Base-by-base conservation (phyloP, 2,797 vertebrate genomes). In the Arrhamphus sclerolepis region DNA sequence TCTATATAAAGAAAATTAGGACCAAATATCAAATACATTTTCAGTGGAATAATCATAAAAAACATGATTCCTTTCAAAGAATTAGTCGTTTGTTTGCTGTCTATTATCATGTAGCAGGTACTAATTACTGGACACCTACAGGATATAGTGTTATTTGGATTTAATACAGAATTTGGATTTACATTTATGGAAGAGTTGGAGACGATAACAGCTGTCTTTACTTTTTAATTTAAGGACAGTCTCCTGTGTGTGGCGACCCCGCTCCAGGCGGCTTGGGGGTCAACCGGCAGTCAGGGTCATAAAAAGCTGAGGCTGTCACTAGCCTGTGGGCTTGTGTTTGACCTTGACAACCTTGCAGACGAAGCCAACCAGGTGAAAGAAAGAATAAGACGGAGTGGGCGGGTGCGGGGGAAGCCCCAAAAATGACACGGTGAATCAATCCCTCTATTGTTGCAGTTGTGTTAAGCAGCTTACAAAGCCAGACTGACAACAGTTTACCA, bases 401-500 rank as follows among this genome's bases (percentile, higher is more conserved):
- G 46, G 1, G 31, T 28, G n/a, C 2, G 24, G 66, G 18, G 56
- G 31, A 22, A 38, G 13, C 34, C 14, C 0, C 39, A 52, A 66
- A 63, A 56, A 66, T 71, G 73, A 63, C 69, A 61, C 43, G 50
- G 31, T 55, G 64, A 70, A 47, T 78, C 38, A 58, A 57, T 47
- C 9, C 17, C 28, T 29, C 41, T 52, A 76, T 65, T 78, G 72
- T 70, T 69, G 55, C 49, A 3, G 63, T 70, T 63, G 75, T 68
- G 61, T 69, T 7, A 0, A 76, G 72, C 60, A 18, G 39, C 76
- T 58, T 43, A 73, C 50, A 62, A 14, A 80, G 66, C 47, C 26
- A 2, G 61, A 72, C 5, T 86, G 86, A 81, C 77, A 62, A 63
- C 67, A 73, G 66, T 82, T 86, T 84, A 80, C 57, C 77, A 64